Base-by-base conservation (phyloP, 2,797 vertebrate species). In the Falco novaeseelandiae region DNA sequence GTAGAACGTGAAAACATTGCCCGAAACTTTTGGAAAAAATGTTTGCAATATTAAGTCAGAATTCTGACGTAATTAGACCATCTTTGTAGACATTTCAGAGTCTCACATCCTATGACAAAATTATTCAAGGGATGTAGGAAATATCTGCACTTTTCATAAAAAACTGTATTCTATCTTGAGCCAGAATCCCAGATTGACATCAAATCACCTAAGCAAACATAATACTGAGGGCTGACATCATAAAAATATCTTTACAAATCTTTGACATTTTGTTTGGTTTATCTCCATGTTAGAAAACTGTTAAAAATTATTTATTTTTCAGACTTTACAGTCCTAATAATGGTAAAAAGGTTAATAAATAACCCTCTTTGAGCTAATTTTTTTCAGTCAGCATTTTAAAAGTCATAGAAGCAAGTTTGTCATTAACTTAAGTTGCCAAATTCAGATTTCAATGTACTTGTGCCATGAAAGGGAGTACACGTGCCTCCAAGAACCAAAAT, bases 1-100 rank as follows among this genome's bases (percentile, higher is more conserved):
- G 3, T 12, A 58, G 15, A 84, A 67, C 4, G 29, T 22, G 58
- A 32, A 49, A 78, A 1, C 0, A 34, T 12, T 2, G 1, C 8
- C 34, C 12, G 1, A 21, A 3, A 5, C 32, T 49, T 72, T 61
- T 17, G 1, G 2, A 20, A 30, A 84, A 86, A 46, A 6, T 2
- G 3, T 34, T 11, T 72, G 4, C 2, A 25, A 36, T 46, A 57
- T 71, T 66, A 69, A n/a, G 30, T 14, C 2, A 69, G 8, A 54
- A 73, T 67, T 71, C 25, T 83, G 21, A 40, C 4, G 14, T 46
- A 46, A 70, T 51, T 69, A 38, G 13, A 54, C 4, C 52, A 12
- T 14, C 32, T 59, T 32, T 48, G 7, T 4, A 89, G 21, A 19
- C 2, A 36, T 84, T 88, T 83, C 19, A 38, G 42, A 69, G 3